phyloP scores from a whole-genome alignment of 2,888 invertebrate genomes.

The Alviniconcha strummeri region DNA sequence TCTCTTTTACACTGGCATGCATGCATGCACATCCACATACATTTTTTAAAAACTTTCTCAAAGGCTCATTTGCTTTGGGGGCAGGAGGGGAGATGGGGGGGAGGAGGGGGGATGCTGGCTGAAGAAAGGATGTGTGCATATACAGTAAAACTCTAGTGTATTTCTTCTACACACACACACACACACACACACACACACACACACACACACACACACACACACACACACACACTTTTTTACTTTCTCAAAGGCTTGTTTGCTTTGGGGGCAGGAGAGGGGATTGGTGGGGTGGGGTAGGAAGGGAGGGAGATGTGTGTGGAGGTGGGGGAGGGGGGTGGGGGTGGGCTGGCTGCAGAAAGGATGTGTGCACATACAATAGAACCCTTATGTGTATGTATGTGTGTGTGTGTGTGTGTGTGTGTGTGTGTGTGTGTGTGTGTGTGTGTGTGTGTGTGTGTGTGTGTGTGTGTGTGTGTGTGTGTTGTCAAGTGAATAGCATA shows the following conservation, averaged over 20 bases:
- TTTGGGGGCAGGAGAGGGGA: neutral
- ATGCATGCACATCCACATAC: neutral
- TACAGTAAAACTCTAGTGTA: neutral
- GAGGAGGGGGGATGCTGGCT: too few species aligned
- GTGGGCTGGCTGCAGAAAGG: neutral
- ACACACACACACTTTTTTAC: neutral
- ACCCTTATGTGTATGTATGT: neutral
- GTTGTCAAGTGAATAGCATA: neutral
- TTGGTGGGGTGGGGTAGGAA: neutral
- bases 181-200: too few species aligned
- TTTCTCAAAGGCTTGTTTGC: neutral
- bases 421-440: conserved; percentile 7
- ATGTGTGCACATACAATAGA: neutral
- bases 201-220: neutral
- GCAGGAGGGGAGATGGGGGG: neutral
- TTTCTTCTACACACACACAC: neutral
- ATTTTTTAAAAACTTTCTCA: neutral
- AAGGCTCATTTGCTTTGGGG: neutral
- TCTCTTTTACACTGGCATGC: neutral
- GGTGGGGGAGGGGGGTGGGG: neutral
- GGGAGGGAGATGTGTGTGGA: neutral
- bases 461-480: neutral
- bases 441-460: conserved; percentile 13
- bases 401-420: neutral
- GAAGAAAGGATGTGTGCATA: neutral